Conservation (phyloP, 1,140 invertebrate genomes). For the Drosophila nasuta region DNA sequence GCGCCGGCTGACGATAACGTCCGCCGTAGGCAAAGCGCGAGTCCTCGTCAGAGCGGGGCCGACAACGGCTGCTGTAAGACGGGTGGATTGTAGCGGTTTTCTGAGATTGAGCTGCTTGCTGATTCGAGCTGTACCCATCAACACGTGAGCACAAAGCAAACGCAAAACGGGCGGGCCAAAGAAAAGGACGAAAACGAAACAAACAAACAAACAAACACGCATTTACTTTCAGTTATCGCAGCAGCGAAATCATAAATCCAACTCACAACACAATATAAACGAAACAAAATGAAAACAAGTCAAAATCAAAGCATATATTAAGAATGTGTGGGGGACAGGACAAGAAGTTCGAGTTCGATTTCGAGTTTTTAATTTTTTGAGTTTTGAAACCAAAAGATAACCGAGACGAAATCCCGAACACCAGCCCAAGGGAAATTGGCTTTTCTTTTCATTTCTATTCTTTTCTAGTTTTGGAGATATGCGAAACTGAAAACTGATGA, state of each 20-base stretch:
- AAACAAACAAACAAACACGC: constrained; percentile 2
- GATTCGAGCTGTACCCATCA: constrained; percentile 75
- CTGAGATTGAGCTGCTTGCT: constrained; percentile 85
- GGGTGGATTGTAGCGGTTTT: constrained; percentile 85
- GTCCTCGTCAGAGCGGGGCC: constrained; percentile 87
- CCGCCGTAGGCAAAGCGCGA: constrained; percentile 90
- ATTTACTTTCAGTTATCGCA: background rate
- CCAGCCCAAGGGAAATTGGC: background rate
- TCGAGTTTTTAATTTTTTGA: too few species aligned
- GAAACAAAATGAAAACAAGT: too few species aligned
- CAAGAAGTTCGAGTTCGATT: too few species aligned
- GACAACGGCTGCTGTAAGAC: constrained; percentile 85
- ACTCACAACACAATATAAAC: constrained; percentile 1
- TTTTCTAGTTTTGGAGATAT: background rate
- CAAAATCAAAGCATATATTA: constrained; percentile 1
- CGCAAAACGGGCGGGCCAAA: background rate
- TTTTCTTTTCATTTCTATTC: too few species aligned
- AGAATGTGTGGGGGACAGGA: background rate
- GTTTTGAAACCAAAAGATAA: constrained; percentile 7
- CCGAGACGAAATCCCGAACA: constrained; percentile 5
- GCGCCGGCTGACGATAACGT: constrained; percentile 90
- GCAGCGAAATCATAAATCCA: constrained; percentile 14
- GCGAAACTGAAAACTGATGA: constrained; percentile 19
- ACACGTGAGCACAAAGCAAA: constrained; percentile 36
- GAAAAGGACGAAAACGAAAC: background rate